A percentile compares a stretch with the other conserved stretches of the same genome.
phyloP scores from a whole-genome alignment of 2,797 vertebrate species.

The Pipistrellus nathusii region DNA sequence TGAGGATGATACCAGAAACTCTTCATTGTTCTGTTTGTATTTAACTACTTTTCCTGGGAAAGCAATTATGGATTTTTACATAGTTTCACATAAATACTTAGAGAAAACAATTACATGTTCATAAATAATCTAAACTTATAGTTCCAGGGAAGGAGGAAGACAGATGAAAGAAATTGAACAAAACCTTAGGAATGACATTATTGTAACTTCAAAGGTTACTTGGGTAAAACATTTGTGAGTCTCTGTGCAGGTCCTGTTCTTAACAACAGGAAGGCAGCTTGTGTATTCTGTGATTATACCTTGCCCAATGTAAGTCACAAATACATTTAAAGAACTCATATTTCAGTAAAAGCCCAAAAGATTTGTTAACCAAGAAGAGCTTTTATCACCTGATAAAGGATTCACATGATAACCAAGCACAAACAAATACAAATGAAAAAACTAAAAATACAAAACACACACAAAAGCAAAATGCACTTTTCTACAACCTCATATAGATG shows the following conservation, averaged over 20 bases:
- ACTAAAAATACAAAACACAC: neutral
- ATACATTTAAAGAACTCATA: neutral
- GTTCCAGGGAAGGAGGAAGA: slow-evolving; percentile 1
- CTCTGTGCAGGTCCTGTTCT: neutral
- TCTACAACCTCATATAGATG: neutral
- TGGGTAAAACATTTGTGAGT: neutral
- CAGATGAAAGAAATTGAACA: neutral
- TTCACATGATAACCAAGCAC: neutral
- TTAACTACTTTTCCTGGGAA: neutral
- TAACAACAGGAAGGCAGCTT: neutral
- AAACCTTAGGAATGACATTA: neutral
- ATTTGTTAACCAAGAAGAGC: neutral
- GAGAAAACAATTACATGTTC: neutral
- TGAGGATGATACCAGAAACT: neutral
- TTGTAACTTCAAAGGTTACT: neutral
- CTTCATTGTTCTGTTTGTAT: slow-evolving; percentile 20
- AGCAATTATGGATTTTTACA: slow-evolving; percentile 13
- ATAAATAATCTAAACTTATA: neutral
- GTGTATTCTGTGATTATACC: neutral
- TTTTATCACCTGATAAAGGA: slow-evolving; percentile 2
- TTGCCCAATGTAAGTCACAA: neutral
- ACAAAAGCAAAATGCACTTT: neutral
- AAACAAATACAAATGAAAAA: slow-evolving; percentile 4
- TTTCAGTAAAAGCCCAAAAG: slow-evolving; percentile 27
- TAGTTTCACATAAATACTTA: neutral